Evolutionary conservation across 2,113 vertebrate species (phyloP).

Genomic region (Pongo abelii): DNA sequence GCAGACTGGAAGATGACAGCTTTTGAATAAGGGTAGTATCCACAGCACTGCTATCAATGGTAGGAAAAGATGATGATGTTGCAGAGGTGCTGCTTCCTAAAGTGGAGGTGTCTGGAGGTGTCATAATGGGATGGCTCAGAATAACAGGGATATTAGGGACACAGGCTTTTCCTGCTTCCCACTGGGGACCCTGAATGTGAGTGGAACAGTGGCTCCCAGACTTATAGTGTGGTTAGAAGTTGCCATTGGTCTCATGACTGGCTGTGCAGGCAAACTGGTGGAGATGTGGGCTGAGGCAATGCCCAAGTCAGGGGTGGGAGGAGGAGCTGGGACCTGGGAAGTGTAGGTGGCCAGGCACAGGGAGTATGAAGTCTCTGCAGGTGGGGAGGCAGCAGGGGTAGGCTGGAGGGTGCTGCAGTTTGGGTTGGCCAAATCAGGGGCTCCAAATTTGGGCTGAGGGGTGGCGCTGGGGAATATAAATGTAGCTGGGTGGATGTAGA

Average conservation of each 20-base stretch:
- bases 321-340: not conserved
- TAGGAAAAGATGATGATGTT: not conserved
- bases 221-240: no score
- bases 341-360: not conserved
- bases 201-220: no score
- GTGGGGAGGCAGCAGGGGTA: rapidly evolving
- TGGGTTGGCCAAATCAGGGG: not conserved
- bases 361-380: not conserved
- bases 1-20: not conserved
- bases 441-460: not conserved
- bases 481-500: not conserved
- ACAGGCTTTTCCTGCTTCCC: not conserved
- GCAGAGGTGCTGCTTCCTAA: not conserved
- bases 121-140: not conserved
- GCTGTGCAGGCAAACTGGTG: no score
- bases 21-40: not conserved
- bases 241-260: no score
- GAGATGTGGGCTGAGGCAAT: no score
- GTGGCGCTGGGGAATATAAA: not conserved
- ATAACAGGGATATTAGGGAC: not conserved
- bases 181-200: no score
- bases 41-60: not conserved
- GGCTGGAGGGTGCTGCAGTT: not conserved
- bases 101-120: no score
- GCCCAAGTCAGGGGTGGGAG: not conserved